A percentile compares a stretch with the other conserved stretches of the same genome.
phyloP scores from a whole-genome alignment of 1,140 invertebrate species.

The Macrotrachela quadricornifera region DNA sequence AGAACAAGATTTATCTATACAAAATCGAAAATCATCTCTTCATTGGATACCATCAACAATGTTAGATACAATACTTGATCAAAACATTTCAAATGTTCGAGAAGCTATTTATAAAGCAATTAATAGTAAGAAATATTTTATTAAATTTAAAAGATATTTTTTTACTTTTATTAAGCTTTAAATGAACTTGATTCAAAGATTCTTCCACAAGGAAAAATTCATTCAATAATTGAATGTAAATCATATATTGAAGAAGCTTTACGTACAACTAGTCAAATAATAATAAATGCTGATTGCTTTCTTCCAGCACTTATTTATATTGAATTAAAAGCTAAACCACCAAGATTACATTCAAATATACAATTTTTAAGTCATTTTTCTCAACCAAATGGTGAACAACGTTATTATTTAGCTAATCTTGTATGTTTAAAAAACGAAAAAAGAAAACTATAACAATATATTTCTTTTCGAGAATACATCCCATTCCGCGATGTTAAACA shows the following conservation, averaged over 20 bases:
- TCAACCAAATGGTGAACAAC: constrained; percentile 78
- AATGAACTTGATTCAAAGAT: constrained; percentile 74
- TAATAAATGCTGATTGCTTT: constrained; percentile 85
- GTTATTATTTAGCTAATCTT: constrained; percentile 97
- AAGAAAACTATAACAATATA: too few relatives aligned
- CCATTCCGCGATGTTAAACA: too few relatives aligned
- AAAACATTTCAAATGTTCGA: constrained; percentile 53
- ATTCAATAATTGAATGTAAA: constrained; percentile 66
- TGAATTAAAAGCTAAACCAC: constrained; percentile 86
- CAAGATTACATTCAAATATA: constrained; percentile 84
- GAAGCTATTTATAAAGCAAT: constrained; percentile 73
- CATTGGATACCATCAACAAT: constrained; percentile 83
- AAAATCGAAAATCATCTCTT: constrained; percentile 22
- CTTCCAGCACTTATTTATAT: constrained; percentile 86
- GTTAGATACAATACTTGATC: constrained; percentile 68
- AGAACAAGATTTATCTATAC: too few relatives aligned
- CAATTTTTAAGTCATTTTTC: constrained; percentile 77
- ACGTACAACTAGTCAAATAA: constrained; percentile 29
- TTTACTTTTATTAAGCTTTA: constrained; percentile 40
- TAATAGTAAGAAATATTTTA: constrained; percentile 29
- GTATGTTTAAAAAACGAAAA: constrained; percentile 33
- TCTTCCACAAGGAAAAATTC: constrained; percentile 72
- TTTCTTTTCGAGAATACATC: too few relatives aligned
- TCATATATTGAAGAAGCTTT: constrained; percentile 69
- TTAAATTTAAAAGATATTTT: constrained; percentile 9